phyloP scores from a whole-genome alignment of 2,797 vertebrate species.

The Thalassophryne amazonica region DNA sequence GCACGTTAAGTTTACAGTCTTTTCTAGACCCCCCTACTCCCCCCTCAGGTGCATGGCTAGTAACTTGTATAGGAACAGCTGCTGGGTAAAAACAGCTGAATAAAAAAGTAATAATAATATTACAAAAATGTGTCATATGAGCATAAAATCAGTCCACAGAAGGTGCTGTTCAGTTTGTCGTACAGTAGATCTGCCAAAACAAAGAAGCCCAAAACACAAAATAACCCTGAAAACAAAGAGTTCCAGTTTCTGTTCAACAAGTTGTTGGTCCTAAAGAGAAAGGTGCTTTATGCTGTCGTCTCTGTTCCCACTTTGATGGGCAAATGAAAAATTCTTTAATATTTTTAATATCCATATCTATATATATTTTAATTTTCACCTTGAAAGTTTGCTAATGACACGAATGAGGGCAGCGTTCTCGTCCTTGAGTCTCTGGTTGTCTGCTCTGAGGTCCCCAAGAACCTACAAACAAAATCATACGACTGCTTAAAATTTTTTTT shows the following conservation, averaged over 20 bases:
- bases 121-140: slow-evolving; percentile 53
- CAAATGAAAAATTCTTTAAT: slow-evolving; percentile 46
- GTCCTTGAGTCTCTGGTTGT: slow-evolving; percentile 92
- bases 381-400: slow-evolving; percentile 91
- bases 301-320: slow-evolving; percentile 16
- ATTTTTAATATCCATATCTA: slow-evolving; percentile 29
- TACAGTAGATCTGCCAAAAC: slow-evolving; percentile 72
- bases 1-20: slow-evolving; percentile 55
- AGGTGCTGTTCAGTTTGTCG: slow-evolving; percentile 59
- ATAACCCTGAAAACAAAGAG: slow-evolving; percentile 33
- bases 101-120: slow-evolving; percentile 56
- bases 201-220: slow-evolving; percentile 45
- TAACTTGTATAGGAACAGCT: too few relatives aligned
- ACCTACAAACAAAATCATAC: slow-evolving; percentile 57
- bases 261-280: not conserved
- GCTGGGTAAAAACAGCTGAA: too few relatives aligned
- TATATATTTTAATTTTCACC: slow-evolving; percentile 61
- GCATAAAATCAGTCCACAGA: slow-evolving; percentile 45
- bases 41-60: too few relatives aligned
- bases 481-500: too few relatives aligned
- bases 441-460: slow-evolving; percentile 83
- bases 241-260: slow-evolving; percentile 41
- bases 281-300: slow-evolving; percentile 2
- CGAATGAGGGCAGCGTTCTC: slow-evolving; percentile 90
- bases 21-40: too few relatives aligned